Percentiles rank a stretch among this genome's conserved stretches.
These are phyloP conservation scores for Drosophila nr. perissopoda DNA, from an alignment of 2,888 invertebrate genomes.

Conservation along the genomic window DNA sequence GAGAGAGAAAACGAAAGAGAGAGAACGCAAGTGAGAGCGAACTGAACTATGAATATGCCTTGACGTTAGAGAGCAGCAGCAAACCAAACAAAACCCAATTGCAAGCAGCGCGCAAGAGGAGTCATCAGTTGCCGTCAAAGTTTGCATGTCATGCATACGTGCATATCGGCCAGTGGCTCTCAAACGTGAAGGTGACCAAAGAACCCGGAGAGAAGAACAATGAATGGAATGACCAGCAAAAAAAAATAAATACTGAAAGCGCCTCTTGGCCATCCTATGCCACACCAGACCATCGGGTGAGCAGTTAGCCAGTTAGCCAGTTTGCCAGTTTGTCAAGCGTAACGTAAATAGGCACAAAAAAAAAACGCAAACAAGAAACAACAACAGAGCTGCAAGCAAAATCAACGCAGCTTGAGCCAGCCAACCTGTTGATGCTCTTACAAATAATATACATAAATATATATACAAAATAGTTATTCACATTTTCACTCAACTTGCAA, in stretches of 20 bases:
- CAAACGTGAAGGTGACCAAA: conserved; percentile 43
- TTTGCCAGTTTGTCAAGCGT: conserved; percentile 67
- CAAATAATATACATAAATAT: background rate
- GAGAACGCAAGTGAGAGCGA: conserved; percentile 5
- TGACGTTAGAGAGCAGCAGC: background rate
- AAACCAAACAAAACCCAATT: background rate
- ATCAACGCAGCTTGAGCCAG: background rate
- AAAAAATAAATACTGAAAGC: conserved; percentile 14
- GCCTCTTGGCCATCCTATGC: conserved; percentile 24
- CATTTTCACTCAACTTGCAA: background rate
- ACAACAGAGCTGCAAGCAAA: conserved; percentile 25
- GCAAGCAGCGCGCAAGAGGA: background rate
- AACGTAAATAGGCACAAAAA: conserved; percentile 62
- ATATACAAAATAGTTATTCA: background rate
- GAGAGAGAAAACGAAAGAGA: background rate
- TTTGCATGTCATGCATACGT: conserved; percentile 17
- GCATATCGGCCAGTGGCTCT: conserved; percentile 26
- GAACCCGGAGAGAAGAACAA: conserved; percentile 19
- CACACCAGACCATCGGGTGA: background rate
- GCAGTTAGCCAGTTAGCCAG: background rate
- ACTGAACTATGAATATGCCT: background rate
- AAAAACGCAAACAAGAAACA: conserved; percentile 28
- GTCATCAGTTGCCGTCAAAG: conserved; percentile 30
- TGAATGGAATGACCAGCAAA: conserved; percentile 33
- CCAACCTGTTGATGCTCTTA: conserved; percentile 26